Conservation (phyloP, 2,113 vertebrate species). For the Calcarius ornatus region DNA sequence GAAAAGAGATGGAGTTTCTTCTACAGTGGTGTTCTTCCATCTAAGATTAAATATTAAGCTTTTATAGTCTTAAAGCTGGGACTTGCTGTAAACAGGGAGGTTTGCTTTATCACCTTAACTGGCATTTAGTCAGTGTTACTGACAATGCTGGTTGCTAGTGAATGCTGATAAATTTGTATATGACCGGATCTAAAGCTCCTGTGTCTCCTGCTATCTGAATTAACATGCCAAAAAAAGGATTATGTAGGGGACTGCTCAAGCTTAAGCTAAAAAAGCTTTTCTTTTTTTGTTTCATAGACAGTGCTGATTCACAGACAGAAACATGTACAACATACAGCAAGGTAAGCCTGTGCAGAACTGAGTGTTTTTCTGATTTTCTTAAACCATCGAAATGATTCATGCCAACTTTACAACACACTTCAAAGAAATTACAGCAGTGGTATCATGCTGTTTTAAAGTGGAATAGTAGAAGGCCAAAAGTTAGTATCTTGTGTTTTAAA, state of each 20-base stretch:
- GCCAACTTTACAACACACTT: background rate
- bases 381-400: background rate
- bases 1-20: background rate
- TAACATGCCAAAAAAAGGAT: background rate
- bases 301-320: conserved; percentile 82
- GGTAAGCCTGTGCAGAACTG: conserved; percentile 71
- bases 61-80: background rate
- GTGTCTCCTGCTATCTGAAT: background rate
- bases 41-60: background rate
- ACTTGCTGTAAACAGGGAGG: background rate
- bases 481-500: background rate
- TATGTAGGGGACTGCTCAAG: background rate
- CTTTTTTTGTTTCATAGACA: conserved; percentile 73
- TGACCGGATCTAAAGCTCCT: background rate
- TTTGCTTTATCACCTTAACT: background rate
- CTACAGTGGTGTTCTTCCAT: background rate
- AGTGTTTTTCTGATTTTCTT: background rate
- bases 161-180: background rate
- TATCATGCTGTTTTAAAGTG: background rate
- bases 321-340: conserved; percentile 94
- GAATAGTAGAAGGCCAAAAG: background rate
- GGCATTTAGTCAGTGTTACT: background rate
- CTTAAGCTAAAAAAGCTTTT: background rate
- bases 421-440: background rate
- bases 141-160: background rate